Evolutionary conservation across 1,140 invertebrate species (phyloP), one percentile per base, ranked within the genome.

Genomic region (Rhopalosiphum padi): DNA sequence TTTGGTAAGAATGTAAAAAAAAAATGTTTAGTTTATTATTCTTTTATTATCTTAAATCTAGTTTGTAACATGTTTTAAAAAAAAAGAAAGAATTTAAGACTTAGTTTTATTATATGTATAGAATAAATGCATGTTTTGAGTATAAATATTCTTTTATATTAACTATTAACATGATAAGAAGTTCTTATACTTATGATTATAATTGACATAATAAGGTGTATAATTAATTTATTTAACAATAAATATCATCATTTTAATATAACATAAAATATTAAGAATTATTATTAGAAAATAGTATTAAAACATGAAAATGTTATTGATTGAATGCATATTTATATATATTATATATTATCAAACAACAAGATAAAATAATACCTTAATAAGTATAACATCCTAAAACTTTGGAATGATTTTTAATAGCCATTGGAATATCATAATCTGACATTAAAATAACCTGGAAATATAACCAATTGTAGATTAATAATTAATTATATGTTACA

Each of bases 341-440:
- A 18, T 18, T 11, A 30, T 18, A 68, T n/a, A 68, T n/a, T n/a
- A 68, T 15, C 30, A 77, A 46, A 53, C 43, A 83, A 87, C 55
- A n/a, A 37, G 5, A 43, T 43, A 89, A 89, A 23, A 89, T 9
- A 89, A 89, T 46, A 94, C 97, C 96, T 94, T 99, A 96, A 82
- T 97, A 96, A 94, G 98, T 97, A 95, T 98, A 98, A 95, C 98
- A 99, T 85, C 98, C 96, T 8, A 99, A 95, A 1, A 98, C 97
- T 96, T 99, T 98, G 95, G 98, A 98, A 95, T 99, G 98, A 93
- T 97, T 98, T 95, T 98, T 98, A 1, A 98, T 96, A 25, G 97
- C 97, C 51, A 97, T 96, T 7, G 97, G 97, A 94, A 97, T 96
- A 93, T 97, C 96, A 95, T 97, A 98, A 96, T 98, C 97, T 11